These are phyloP conservation scores for Ictidomys tridecemlineatus DNA, from an alignment of 2,113 vertebrate species.

Conservation along the genomic window DNA sequence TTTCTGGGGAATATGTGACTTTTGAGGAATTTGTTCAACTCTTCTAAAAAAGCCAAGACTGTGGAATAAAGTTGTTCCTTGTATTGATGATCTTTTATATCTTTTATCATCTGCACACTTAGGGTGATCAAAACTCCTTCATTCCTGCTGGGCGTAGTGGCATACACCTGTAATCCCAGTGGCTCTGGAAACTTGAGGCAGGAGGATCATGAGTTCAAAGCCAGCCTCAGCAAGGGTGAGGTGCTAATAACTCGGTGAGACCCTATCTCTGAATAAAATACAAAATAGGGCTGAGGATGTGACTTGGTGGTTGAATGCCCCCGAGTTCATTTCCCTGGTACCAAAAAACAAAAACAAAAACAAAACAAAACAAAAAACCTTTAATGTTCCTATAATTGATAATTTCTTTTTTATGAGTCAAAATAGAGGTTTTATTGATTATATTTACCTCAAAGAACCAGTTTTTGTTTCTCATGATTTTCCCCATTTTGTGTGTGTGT, in stretches of 20 bases:
- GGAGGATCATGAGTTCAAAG: too few species aligned
- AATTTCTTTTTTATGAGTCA: not conserved
- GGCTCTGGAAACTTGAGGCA: too few species aligned
- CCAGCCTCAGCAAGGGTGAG: too few species aligned
- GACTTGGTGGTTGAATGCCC: too few species aligned
- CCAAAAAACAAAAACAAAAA: too few species aligned
- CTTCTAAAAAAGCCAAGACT: not conserved
- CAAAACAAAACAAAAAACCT: too few species aligned
- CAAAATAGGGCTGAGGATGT: too few species aligned
- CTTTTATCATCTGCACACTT: not conserved
- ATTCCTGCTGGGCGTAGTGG: not conserved
- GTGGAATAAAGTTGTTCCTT: not conserved
- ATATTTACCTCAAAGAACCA: not conserved
- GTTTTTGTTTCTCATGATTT: conserved; percentile 14
- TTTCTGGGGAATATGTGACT: not conserved
- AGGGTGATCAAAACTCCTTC: not conserved
- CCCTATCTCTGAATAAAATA: too few species aligned
- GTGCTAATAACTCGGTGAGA: too few species aligned
- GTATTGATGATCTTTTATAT: not conserved
- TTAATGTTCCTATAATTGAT: not conserved
- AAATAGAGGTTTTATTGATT: not conserved
- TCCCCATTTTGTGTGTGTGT: not conserved
- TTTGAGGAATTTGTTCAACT: not conserved
- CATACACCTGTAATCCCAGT: too few species aligned
- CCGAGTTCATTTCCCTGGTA: too few species aligned